phyloP scores from a whole-genome alignment of 2,797 vertebrate genomes.

The Sebastiscus tertius region DNA sequence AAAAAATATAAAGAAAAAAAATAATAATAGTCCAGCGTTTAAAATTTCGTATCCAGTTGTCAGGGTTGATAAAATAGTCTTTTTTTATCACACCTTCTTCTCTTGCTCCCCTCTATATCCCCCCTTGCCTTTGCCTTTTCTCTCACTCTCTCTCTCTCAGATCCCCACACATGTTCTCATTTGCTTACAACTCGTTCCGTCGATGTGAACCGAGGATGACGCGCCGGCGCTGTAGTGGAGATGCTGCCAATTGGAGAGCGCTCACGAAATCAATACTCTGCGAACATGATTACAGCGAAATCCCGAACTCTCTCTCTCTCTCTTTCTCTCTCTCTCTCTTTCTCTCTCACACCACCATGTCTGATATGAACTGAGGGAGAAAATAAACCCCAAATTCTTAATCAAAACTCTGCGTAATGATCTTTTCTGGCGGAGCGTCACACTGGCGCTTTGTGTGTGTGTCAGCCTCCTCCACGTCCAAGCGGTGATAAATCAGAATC shows the following conservation, averaged over 20 bases:
- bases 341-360: constrained; percentile 9
- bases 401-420: constrained; percentile 56
- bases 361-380: constrained; percentile 17
- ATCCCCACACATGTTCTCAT: constrained; percentile 83
- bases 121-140: constrained; percentile 29
- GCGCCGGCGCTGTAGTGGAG: constrained; percentile 81
- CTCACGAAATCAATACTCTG: constrained; percentile 79
- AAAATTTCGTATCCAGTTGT: constrained; percentile 71
- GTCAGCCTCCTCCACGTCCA: constrained; percentile 39
- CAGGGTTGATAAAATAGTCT: constrained; percentile 57
- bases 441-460: constrained; percentile 49
- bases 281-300: constrained; percentile 75
- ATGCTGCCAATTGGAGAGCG: constrained; percentile 83
- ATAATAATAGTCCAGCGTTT: constrained; percentile 59
- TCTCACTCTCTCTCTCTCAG: constrained; percentile 74
- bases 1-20: constrained; percentile 25
- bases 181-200: constrained; percentile 82
- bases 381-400: constrained; percentile 39
- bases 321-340: background rate
- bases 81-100: constrained; percentile 58
- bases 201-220: constrained; percentile 82
- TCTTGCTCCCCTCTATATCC: constrained; percentile 46
- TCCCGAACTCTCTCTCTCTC: constrained; percentile 45
- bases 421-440: constrained; percentile 42
- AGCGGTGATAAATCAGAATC: background rate